These are phyloP conservation scores for Charanyca ferruginea DNA, from an alignment of 2,888 invertebrate genomes.

Conservation along the genomic window DNA sequence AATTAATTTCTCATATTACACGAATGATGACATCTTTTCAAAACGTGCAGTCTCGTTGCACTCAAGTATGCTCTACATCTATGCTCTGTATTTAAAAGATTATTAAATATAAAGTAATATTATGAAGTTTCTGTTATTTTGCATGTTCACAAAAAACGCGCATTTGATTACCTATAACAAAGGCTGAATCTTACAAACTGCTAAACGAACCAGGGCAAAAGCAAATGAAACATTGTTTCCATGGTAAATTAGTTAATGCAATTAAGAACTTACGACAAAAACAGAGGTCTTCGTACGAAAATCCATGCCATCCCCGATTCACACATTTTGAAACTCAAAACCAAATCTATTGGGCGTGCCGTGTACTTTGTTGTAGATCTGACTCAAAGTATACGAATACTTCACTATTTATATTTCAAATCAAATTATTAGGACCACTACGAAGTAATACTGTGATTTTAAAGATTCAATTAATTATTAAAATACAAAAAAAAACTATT, in stretches of 20 bases:
- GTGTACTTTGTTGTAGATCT: neutral
- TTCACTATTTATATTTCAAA: neutral
- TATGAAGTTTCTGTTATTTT: too few species aligned
- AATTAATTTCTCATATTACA: neutral
- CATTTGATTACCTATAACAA: too few species aligned
- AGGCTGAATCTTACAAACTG: too few species aligned
- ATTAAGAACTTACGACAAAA: conserved; percentile 25
- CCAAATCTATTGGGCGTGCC: neutral
- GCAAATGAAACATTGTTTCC: too few species aligned
- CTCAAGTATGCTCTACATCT: neutral
- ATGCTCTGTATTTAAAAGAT: neutral
- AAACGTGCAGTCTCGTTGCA: neutral
- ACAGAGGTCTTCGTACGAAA: neutral
- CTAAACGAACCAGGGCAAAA: too few species aligned
- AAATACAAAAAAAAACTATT: conserved; percentile 8
- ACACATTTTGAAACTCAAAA: conserved; percentile 8
- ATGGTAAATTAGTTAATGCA: too few species aligned
- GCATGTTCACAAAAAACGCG: too few species aligned
- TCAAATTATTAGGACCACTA: neutral
- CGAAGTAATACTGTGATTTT: neutral
- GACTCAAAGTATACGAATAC: neutral
- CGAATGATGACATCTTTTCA: neutral
- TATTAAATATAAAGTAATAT: too few species aligned
- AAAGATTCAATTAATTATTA: neutral
- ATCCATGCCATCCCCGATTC: conserved; percentile 14